Conservation (phyloP, 1,140 invertebrate genomes). For the Aphis gossypii region DNA sequence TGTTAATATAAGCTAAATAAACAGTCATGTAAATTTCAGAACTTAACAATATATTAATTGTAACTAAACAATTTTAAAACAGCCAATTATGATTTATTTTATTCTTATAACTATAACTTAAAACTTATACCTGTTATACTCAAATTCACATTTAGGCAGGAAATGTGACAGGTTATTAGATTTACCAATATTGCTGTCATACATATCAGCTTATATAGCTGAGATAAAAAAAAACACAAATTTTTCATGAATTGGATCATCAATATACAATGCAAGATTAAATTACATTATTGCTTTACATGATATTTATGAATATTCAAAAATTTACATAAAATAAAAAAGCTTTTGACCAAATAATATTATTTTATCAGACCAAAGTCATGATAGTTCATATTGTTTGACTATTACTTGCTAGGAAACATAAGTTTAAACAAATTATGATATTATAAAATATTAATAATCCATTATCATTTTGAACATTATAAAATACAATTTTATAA, state of each 20-base stretch:
- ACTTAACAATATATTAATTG: not conserved
- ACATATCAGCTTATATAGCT: not conserved
- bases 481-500: not conserved
- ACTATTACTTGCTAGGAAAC: not conserved
- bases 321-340: constrained; percentile 10
- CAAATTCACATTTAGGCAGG: not conserved
- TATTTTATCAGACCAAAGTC: not conserved
- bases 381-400: not conserved
- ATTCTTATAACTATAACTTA: constrained; percentile 6
- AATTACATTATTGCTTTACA: not conserved
- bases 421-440: not conserved
- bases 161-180: not conserved
- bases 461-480: no score
- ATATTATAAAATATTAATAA: no score
- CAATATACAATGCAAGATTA: not conserved
- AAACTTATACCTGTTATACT: not conserved
- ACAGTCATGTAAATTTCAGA: not conserved
- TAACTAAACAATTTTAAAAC: not conserved
- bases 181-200: not conserved
- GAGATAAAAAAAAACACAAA: not conserved
- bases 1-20: not conserved
- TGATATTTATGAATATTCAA: not conserved
- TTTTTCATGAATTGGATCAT: not conserved
- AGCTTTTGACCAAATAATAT: not conserved
- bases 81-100: not conserved